Evolutionary conservation across 2,113 vertebrate species (phyloP), one percentile per base, ranked within the genome.

Genomic region (Dicaeum eximium): DNA sequence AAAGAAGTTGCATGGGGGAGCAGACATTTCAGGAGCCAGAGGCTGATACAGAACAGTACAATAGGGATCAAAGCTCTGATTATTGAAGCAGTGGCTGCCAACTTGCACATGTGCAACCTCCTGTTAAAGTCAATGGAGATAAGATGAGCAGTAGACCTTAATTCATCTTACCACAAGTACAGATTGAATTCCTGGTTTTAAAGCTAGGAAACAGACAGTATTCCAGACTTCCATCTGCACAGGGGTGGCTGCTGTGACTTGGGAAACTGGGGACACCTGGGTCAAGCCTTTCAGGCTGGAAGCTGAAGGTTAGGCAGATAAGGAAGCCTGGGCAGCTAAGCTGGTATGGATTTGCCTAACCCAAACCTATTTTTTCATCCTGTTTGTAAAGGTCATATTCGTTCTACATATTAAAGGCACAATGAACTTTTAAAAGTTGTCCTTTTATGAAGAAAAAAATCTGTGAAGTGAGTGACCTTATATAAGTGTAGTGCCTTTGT

Each of bases 51-150:
- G 4, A 80, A 11, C 27, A n/a, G 22, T 50, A 21, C 4, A 33
- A n/a, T 3, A 42, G 2, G 5, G 3, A 45, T 73, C 33, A 84
- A 57, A 78, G 13, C 25, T 83, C 35, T 31, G 23, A 11, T n/a
- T 50, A 38, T 74, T 40, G 33, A 66, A 79, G 21, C 56, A 50
- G 4, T 38, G 35, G 9, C 24, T 53, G 22, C 42, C 40, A 57
- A 25, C 0, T 1, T 37, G 25, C 13, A 33, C 0, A 0, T 17
- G 15, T 72, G 19, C 16, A 80, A 24, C 7, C 3, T 84, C 6
- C 33, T 58, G 9, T 81, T 79, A 47, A 84, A 87, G 65, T 23
- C 35, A 85, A 16, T 5, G 15, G 25, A 50, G 15, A 11, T 23
- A 67, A n/a, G 25, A 65, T 22, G 61, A 1, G 0, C 7, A 56